phyloP scores from a whole-genome alignment of 2,888 invertebrate genomes.

The Metalampra italica region DNA sequence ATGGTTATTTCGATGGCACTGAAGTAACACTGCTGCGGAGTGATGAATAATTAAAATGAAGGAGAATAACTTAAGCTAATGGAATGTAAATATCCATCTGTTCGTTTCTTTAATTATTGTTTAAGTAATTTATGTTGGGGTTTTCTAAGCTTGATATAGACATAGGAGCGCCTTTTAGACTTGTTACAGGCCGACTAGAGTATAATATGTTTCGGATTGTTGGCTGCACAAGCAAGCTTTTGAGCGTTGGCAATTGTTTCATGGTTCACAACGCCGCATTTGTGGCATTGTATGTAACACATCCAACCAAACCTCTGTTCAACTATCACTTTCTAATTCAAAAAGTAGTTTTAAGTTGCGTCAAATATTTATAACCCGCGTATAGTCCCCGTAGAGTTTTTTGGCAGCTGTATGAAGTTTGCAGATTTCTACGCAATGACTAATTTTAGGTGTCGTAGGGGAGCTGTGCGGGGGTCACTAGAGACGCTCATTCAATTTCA shows the following conservation, averaged over 20 bases:
- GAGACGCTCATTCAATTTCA: too few species aligned
- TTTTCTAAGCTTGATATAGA: conserved; percentile 28
- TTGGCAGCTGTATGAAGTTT: too few species aligned
- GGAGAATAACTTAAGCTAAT: conserved; percentile 20
- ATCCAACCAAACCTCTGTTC: conserved; percentile 14
- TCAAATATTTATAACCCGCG: conserved; percentile 4
- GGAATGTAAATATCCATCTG: conserved; percentile 57
- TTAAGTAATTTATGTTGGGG: conserved; percentile 63
- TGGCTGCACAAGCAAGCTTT: conserved; percentile 4
- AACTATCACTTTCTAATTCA: conserved; percentile 24
- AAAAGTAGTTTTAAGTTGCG: conserved; percentile 24
- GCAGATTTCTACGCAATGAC: too few species aligned
- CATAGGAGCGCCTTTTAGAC: conserved; percentile 37
- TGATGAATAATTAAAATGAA: conserved; percentile 3
- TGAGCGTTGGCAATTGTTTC: conserved; percentile 13
- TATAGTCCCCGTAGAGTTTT: too few species aligned
- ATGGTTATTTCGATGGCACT: not conserved
- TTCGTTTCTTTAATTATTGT: conserved; percentile 28
- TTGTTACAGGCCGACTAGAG: conserved; percentile 17
- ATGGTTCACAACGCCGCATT: conserved; percentile 23
- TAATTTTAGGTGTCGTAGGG: too few species aligned
- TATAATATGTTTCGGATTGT: conserved; percentile 5
- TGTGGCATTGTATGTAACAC: conserved; percentile 10
- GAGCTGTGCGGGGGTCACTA: too few species aligned
- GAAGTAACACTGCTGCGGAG: not conserved